Percentiles rank a stretch among this genome's conserved stretches.
Evolutionary conservation across 1,140 invertebrate genomes (phyloP).

Genomic region (Lasioglossum albipes): DNA sequence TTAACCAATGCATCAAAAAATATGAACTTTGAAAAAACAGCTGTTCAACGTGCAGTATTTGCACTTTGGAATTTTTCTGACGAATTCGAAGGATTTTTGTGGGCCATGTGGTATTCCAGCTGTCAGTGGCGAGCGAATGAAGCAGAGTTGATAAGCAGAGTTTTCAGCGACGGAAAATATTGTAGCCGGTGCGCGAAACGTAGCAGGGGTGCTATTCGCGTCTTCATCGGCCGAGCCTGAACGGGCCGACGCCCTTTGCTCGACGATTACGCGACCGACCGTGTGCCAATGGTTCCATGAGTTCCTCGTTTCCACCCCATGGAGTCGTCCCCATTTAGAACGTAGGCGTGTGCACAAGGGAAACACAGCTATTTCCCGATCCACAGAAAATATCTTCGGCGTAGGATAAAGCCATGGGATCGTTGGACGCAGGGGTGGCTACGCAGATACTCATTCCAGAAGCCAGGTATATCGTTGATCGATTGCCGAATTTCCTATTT

Average conservation of each 20-base stretch:
- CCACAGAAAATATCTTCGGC: too few species aligned
- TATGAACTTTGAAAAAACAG: too few species aligned
- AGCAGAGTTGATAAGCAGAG: too few species aligned
- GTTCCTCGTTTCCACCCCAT: conserved; percentile 18
- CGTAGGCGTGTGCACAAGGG: conserved; percentile 25
- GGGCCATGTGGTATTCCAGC: too few species aligned
- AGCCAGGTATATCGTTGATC: conserved; percentile 38
- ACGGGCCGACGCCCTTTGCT: conserved; percentile 55
- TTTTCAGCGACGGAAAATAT: background rate
- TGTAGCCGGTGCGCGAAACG: background rate
- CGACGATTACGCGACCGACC: conserved; percentile 50
- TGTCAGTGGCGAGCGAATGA: too few species aligned
- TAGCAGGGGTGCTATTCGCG: conserved; percentile 31
- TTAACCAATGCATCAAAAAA: too few species aligned
- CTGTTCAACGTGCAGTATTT: too few species aligned
- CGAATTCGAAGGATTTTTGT: background rate
- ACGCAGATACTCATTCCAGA: background rate
- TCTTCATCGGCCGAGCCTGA: conserved; percentile 17
- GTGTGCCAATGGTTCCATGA: conserved; percentile 35
- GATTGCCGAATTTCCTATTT: conserved; percentile 59
- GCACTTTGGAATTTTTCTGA: too few species aligned
- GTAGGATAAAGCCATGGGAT: too few species aligned
- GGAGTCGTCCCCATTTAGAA: conserved; percentile 5
- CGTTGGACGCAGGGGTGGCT: too few species aligned
- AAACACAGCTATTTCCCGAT: background rate